Conservation (phyloP, 2,888 invertebrate genomes). For the Nineta flava region DNA sequence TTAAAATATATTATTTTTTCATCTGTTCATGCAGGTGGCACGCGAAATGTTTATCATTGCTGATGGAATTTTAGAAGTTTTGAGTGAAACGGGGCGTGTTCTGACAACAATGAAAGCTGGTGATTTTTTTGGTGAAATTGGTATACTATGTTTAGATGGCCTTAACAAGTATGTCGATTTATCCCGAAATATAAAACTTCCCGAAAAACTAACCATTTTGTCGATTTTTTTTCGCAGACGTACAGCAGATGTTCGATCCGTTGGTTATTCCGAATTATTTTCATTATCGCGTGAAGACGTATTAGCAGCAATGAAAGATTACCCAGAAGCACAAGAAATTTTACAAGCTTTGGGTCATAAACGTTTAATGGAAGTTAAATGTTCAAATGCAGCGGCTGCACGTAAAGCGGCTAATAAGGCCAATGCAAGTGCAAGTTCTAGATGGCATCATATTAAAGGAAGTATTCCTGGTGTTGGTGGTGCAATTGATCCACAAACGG, state of each 20-base stretch:
- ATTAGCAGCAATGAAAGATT: constrained; percentile 88
- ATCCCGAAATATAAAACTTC: not conserved
- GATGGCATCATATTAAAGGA: constrained; percentile 17
- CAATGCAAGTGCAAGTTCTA: constrained; percentile 5
- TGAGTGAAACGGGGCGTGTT: constrained; percentile 85
- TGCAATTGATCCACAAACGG: not conserved
- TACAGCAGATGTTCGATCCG: constrained; percentile 89
- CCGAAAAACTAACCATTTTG: not conserved
- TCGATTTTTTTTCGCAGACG: constrained; percentile 39
- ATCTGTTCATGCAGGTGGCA: constrained; percentile 39
- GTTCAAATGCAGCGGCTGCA: constrained; percentile 24
- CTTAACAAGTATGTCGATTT: constrained; percentile 67
- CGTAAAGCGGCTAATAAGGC: constrained; percentile 16
- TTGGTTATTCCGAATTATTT: constrained; percentile 90
- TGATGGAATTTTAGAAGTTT: constrained; percentile 88
- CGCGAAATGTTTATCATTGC: constrained; percentile 98
- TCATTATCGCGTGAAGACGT: constrained; percentile 90
- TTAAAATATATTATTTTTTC: too few relatives aligned
- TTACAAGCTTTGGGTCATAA: constrained; percentile 78
- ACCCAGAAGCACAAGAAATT: constrained; percentile 91
- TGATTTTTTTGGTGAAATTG: constrained; percentile 96
- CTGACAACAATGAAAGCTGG: constrained; percentile 93
- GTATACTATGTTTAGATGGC: constrained; percentile 88
- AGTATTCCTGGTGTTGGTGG: constrained; percentile 13
- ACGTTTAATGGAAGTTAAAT: constrained; percentile 65